Conservation (phyloP, 2,888 invertebrate species). For the Eledona agricola region DNA sequence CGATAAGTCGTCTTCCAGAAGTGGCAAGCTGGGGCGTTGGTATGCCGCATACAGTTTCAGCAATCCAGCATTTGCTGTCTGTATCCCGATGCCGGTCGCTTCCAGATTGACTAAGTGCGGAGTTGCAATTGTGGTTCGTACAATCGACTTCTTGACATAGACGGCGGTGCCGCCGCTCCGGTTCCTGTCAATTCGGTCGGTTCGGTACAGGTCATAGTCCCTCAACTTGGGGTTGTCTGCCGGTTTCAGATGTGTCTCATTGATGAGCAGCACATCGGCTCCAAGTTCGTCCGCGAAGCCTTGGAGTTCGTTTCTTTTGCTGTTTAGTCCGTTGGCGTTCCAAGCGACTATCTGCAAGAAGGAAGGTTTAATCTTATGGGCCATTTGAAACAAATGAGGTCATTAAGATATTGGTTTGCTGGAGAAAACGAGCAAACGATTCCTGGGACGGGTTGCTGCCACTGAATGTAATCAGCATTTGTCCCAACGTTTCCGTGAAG, state of each 20-base stretch:
- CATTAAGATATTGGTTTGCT: too few relatives aligned
- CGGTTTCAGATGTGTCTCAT: conserved; percentile 32
- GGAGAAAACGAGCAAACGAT: too few relatives aligned
- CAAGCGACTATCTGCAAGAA: background rate
- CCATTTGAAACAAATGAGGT: too few relatives aligned
- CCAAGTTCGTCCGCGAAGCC: conserved; percentile 20
- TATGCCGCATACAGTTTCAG: too few relatives aligned
- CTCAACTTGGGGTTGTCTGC: conserved; percentile 14
- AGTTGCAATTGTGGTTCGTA: conserved; percentile 10
- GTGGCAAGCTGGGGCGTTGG: too few relatives aligned
- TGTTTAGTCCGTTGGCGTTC: conserved; percentile 13
- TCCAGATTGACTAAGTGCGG: conserved; percentile 11
- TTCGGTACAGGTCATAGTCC: conserved; percentile 28
- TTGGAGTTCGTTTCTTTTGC: conserved; percentile 15
- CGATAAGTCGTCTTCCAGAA: too few relatives aligned
- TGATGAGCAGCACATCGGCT: conserved; percentile 31
- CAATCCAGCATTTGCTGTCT: background rate
- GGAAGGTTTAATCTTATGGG: too few relatives aligned
- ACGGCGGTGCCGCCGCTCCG: conserved; percentile 38
- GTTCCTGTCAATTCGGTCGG: conserved; percentile 16
- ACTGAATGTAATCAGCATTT: too few relatives aligned
- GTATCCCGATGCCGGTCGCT: conserved; percentile 13
- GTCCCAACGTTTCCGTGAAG: too few relatives aligned
- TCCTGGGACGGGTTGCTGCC: too few relatives aligned
- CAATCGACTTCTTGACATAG: conserved; percentile 20